Conservation (phyloP, 2,888 invertebrate species). For the Chydorus sphaericus region DNA sequence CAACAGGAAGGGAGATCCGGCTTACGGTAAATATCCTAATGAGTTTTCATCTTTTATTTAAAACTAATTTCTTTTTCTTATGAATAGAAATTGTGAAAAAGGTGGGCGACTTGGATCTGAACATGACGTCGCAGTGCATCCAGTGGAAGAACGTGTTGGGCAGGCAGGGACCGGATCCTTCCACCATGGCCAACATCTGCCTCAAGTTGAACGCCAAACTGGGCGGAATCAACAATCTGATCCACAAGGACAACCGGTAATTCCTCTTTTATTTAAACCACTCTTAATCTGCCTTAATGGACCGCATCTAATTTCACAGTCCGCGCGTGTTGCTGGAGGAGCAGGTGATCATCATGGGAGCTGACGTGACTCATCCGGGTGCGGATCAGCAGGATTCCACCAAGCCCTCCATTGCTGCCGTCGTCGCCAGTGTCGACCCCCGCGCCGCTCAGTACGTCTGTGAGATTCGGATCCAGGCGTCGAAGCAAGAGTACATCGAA, state of each 20-base stretch:
- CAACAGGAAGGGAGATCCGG: conserved; percentile 26
- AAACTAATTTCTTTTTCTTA: conserved; percentile 19
- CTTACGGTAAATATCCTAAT: conserved; percentile 14
- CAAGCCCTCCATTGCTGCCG: conserved; percentile 42
- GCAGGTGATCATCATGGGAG: conserved; percentile 60
- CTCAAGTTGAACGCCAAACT: conserved; percentile 56
- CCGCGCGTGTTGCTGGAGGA: conserved; percentile 30
- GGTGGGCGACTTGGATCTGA: conserved; percentile 27
- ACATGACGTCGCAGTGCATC: conserved; percentile 30
- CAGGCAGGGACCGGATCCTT: conserved; percentile 24
- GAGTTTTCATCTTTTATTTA: conserved; percentile 1
- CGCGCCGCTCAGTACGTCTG: conserved; percentile 56
- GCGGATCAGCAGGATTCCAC: conserved; percentile 45
- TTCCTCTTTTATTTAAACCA: conserved; percentile 18
- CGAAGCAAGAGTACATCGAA: conserved; percentile 55
- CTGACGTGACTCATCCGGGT: conserved; percentile 85
- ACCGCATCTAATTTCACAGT: conserved; percentile 22
- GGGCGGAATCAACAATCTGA: conserved; percentile 61
- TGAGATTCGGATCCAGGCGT: conserved; percentile 58
- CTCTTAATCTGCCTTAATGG: not conserved
- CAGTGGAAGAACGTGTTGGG: conserved; percentile 24
- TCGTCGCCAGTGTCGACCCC: conserved; percentile 56
- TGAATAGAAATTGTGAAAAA: conserved; percentile 32
- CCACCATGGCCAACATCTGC: conserved; percentile 54
- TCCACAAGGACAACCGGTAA: conserved; percentile 10